Base-by-base conservation (phyloP, 2,888 invertebrate genomes). In the Dryobotodes eremita region DNA sequence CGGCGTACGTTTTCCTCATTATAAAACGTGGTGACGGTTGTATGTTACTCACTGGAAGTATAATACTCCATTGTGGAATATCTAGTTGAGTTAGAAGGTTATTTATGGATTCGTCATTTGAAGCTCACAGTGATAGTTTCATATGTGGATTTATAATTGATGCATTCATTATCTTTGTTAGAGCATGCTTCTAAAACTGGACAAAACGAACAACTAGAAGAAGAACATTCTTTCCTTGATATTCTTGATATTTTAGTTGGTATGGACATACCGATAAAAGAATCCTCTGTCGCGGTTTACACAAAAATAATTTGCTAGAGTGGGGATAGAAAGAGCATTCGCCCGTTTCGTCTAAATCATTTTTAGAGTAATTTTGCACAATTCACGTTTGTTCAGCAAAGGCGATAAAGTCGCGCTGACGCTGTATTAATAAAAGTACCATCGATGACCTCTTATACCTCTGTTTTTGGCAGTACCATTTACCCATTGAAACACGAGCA, bases 1-100 rank as follows among this genome's bases (percentile, higher is more conserved):
- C 2, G 15, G 11, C 68, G 50, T 76, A 68, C 72, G 65, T 65
- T 70, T 64, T 70, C 26, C 68, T 81, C 71, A 83, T 81, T 69
- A 57, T 82, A 82, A 59, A 50, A 59, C 36, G 20, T 36, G 46
- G 11, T 55, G 36, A 17, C 15, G 15, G 23, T 20, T 46, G 81
- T 46, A 42, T 46, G 48, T 20, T 71, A 42, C 55, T 17, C 17
- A 20, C 17, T 57, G 20, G 7, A 70, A 42, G 20, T n/a, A 11
- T n/a, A 26, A 68, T 26, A 36, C 17, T 70, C n/a, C 11, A 20
- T n/a, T 55, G 11, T 17, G n/a, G 11, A 55, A 55, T 3, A 36
- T 55, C 7, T 11, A 36, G 15, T 36, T 70, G 1, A 70, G 1
- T 31, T 20, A 15, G 69, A n/a, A 6, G 6, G 15, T 31, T 53